Evolutionary conservation across 2,888 invertebrate genomes (phyloP), one percentile per base, ranked within the genome.

Genomic region (Celastrina argiolus): DNA sequence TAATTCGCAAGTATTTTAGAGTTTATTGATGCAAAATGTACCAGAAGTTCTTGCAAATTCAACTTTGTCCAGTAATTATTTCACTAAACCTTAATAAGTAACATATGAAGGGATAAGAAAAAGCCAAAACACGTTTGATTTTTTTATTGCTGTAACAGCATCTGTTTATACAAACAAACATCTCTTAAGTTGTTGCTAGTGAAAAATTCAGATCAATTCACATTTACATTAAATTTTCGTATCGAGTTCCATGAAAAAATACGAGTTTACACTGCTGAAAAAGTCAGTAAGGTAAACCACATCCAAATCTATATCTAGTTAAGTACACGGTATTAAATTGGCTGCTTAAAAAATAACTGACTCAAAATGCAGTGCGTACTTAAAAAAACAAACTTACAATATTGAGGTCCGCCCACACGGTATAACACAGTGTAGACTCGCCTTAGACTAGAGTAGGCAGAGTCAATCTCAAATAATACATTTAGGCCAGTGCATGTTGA

Each of bases 111-210:
- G 22, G 64, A 66, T 65, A 67, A 66, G 61, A 63, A 68, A 64
- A 61, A 36, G 22, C 6, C 58, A 61, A 36, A 22, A 39, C 14
- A 22, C 36, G n/a, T 61, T n/a, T 58, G 34, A 22, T 85, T 87
- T 86, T 84, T 87, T 91, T 88, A 91, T 91, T 91, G 91, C 91
- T 89, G 87, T 88, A 77, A 85, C 89, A 91, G 91, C 91, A 84
- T 87, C 82, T 76, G 80, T 87, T 86, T 84, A 84, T 81, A 90
- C 88, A 90, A 88, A 88, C 84, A 86, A 87, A 88, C 83, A 84
- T 84, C 82, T 81, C 83, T 88, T 87, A 87, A 79, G 80, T 81
- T 85, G 51, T 83, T 83, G 81, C 84, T 83, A 85, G 81, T 84
- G 83, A 61, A 84, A 83, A 82, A 83, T 80, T 82, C 86, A 84